These are phyloP conservation scores for Hirtodrosophila cameraria DNA, from an alignment of 2,888 invertebrate genomes.

Conservation along the genomic window DNA sequence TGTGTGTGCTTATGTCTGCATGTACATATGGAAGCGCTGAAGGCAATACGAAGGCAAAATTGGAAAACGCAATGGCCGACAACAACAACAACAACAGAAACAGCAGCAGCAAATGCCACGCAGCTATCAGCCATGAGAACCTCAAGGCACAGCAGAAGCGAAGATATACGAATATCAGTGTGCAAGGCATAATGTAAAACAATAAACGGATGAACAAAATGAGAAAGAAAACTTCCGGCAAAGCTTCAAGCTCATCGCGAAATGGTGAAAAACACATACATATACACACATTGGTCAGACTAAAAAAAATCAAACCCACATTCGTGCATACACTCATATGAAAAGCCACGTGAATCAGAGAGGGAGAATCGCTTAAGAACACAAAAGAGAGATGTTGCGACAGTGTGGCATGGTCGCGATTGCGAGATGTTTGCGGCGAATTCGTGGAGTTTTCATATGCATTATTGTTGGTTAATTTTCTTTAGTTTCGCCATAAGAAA, in stretches of 20 bases:
- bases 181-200: constrained; percentile 42
- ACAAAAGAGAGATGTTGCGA: constrained; percentile 43
- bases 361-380: constrained; percentile 61
- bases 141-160: constrained; percentile 59
- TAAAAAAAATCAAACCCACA: constrained; percentile 53
- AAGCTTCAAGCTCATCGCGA: constrained; percentile 59
- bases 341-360: constrained; percentile 75
- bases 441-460: constrained; percentile 63
- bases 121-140: constrained; percentile 63
- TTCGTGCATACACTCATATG: constrained; percentile 30
- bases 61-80: constrained; percentile 76
- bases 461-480: constrained; percentile 58
- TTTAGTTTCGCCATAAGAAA: constrained; percentile 61
- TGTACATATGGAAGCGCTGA: constrained; percentile 43
- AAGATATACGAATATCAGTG: constrained; percentile 56
- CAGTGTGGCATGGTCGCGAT: constrained; percentile 54
- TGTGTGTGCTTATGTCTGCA: constrained; percentile 1
- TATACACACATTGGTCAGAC: constrained; percentile 21
- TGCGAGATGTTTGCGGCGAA: constrained; percentile 64
- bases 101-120: constrained; percentile 74
- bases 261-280: constrained; percentile 47
- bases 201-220: constrained; percentile 62
- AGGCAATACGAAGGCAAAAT: constrained; percentile 67
- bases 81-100: too few species aligned
- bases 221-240: constrained; percentile 75